Conservation (phyloP, 1,140 invertebrate genomes). For the Drosophila saltans region DNA sequence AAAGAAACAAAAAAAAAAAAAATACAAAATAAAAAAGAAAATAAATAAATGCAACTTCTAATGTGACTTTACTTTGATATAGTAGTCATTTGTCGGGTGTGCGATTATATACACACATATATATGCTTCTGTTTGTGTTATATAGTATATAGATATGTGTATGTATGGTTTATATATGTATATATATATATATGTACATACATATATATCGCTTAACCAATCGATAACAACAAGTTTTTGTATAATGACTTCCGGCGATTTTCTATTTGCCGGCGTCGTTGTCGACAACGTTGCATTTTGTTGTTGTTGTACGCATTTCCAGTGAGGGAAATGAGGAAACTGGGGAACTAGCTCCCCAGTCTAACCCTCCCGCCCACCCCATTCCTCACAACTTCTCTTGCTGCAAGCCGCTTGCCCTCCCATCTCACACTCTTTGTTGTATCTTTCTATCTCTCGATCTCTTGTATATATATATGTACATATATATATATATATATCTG, state of each 20-base stretch:
- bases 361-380: not conserved
- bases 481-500: conserved; percentile 41
- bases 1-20: no score
- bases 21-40: no score
- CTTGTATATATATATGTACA: conserved; percentile 10
- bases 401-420: not conserved
- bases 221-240: conserved; percentile 81
- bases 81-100: not conserved
- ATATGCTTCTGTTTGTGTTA: conserved; percentile 5
- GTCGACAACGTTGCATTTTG: conserved; percentile 37
- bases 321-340: conserved; percentile 44
- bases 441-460: conserved; percentile 10
- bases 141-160: conserved; percentile 1
- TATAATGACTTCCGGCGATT: conserved; percentile 81
- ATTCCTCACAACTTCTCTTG: not conserved
- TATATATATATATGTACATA: conserved; percentile 40
- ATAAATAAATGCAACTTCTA: no score
- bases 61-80: no score
- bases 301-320: conserved; percentile 79
- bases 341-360: not conserved
- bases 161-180: conserved; percentile 18
- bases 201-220: conserved; percentile 72
- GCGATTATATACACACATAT: not conserved
- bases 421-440: not conserved
- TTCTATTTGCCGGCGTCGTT: conserved; percentile 69